Evolutionary conservation across 53 echinoderm and acorn worm genomes (phyloP), one percentile per base, ranked within the genome.

Genomic region (Apostichopus leukothele): DNA sequence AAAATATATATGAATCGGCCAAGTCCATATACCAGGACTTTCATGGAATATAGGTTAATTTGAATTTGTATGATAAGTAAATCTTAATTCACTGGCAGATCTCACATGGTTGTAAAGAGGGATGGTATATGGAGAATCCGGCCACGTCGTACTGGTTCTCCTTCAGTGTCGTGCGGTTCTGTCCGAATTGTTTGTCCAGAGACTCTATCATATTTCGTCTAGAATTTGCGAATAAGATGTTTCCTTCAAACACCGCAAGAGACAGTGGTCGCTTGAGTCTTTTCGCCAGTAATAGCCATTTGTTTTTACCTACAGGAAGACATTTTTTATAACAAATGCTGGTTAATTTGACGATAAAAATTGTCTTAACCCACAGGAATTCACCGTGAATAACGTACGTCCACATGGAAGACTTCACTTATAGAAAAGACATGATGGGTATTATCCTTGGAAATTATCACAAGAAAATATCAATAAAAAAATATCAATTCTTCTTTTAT

Each of bases 221-320:
- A 13, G 88, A 75, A 75, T 87, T 87, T 5, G 88, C 88, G 52
- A 87, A 87, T n/a, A 87, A 19, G 12, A 87, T 9, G 57, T 51
- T 53, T 5, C 51, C 55, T 9, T 52, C 59, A 55, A 87, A 87
- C 5, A 87, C 55, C n/a, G 54, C 25, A 5, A 87, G 51, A 19
- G 88, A 51, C 27, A 75, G 74, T 1, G 88, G 88, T 39, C 51
- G 52, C 74, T 87, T 87, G 19, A 87, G 53, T 39, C 52, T 75
- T 51, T 75, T 87, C n/a, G 75, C 88, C 9, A 75, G 50, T 21
- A 87, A 19, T 7, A 87, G 88, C 88, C 75, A 75, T 51, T 87
- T 87, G 88, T 75, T 73, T 60, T 87, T 87, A 71, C 88, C 88
- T 87, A 39, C 57, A 57, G 7, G 57, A 57, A 57, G 57, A 57